phyloP scores from a whole-genome alignment of 2,888 invertebrate genomes.

The Acleris cristana region DNA sequence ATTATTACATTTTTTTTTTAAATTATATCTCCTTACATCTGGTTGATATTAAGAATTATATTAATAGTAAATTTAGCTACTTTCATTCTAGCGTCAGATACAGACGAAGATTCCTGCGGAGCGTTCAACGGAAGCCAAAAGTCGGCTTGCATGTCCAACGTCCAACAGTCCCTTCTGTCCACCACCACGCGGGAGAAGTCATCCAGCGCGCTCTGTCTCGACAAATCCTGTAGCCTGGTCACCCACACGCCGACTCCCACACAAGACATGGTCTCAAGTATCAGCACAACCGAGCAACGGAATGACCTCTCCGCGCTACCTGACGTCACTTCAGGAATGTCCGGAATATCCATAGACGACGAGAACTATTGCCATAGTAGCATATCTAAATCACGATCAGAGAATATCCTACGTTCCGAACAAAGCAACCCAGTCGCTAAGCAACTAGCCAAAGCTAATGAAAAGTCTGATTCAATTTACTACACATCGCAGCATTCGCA shows the following conservation, averaged over 20 bases:
- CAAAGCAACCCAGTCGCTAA: constrained; percentile 63
- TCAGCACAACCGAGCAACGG: constrained; percentile 77
- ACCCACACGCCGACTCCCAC: constrained; percentile 81
- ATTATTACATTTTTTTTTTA: no score
- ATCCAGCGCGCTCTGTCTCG: constrained; percentile 77
- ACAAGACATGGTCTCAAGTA: constrained; percentile 81
- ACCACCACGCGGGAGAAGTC: constrained; percentile 75
- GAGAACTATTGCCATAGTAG: constrained; percentile 76
- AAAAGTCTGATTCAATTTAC: constrained; percentile 77
- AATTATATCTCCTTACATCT: neutral
- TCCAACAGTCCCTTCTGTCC: constrained; percentile 68
- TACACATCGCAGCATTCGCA: constrained; percentile 79
- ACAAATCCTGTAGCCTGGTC: constrained; percentile 75
- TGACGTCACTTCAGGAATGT: constrained; percentile 78
- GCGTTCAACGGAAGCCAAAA: constrained; percentile 79
- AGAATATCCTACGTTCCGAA: constrained; percentile 76
- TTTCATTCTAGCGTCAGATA: constrained; percentile 64
- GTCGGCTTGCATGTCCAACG: constrained; percentile 77
- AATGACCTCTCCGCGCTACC: constrained; percentile 76
- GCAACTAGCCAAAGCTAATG: constrained; percentile 58
- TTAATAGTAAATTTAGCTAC: constrained; percentile 5
- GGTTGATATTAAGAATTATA: neutral
- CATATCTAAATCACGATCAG: constrained; percentile 78
- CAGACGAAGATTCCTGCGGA: constrained; percentile 79
- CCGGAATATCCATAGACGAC: constrained; percentile 79